A percentile compares a stretch with the other conserved stretches of the same genome.
phyloP scores from a whole-genome alignment of 2,113 vertebrate genomes.

The Paramisgurnus dabryanus region DNA sequence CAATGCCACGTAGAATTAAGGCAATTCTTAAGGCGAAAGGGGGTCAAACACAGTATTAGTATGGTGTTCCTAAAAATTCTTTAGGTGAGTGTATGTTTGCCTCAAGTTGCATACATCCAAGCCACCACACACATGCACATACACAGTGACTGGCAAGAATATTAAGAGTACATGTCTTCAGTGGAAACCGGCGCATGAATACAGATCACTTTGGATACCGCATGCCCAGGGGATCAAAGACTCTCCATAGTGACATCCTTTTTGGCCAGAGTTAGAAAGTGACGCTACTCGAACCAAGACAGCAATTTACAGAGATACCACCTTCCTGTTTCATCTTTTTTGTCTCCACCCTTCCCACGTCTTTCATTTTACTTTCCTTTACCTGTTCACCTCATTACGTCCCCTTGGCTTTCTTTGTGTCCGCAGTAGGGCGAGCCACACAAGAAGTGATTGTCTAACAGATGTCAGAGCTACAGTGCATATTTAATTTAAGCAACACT shows the following conservation, averaged over 20 bases:
- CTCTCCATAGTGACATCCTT: slow-evolving; percentile 1
- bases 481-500: not conserved
- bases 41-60: too few species aligned
- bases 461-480: not conserved
- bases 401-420: not conserved
- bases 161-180: slow-evolving; percentile 17
- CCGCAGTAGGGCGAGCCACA: not conserved
- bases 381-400: slow-evolving; percentile 4
- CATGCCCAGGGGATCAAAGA: slow-evolving; percentile 6
- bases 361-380: not conserved
- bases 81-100: too few species aligned
- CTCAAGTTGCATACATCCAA: too few species aligned
- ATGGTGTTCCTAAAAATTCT: too few species aligned
- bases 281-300: not conserved
- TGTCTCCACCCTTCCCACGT: slow-evolving; percentile 1
- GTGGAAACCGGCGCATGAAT: not conserved
- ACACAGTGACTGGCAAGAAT: slow-evolving; percentile 1
- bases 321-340: slow-evolving; percentile 24
- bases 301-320: slow-evolving; percentile 23
- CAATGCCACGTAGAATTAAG: too few species aligned
- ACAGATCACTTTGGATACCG: slow-evolving; percentile 21
- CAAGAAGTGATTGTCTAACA: not conserved
- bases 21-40: too few species aligned
- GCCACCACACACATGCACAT: not conserved
- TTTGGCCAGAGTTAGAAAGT: slow-evolving; percentile 15